Conservation (phyloP, 2,888 invertebrate species). For the Cantharis flavilabris region DNA sequence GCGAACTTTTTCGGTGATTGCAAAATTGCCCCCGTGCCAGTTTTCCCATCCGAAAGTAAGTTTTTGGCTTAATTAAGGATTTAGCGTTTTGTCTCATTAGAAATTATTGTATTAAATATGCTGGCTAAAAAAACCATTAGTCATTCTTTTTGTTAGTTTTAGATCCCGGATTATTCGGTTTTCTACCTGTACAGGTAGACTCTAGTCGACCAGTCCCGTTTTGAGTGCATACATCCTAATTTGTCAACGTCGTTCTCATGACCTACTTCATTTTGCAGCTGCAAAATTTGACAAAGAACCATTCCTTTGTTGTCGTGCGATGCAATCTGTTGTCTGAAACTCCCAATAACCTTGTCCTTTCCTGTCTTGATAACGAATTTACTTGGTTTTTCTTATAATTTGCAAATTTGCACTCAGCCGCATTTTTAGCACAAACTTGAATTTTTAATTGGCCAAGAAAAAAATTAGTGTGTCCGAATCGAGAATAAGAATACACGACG, state of each 20-base stretch:
- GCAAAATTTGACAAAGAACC: conserved; percentile 33
- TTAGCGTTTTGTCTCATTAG: background rate
- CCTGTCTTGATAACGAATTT: background rate
- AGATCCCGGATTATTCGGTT: conserved; percentile 24
- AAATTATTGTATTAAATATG: conserved; percentile 19
- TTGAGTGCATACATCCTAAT: conserved; percentile 18
- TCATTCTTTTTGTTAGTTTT: conserved; percentile 34
- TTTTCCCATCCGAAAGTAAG: background rate
- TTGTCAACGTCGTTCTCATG: conserved; percentile 26
- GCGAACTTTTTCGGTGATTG: conserved; percentile 2
- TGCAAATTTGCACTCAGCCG: background rate
- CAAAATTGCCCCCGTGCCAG: background rate
- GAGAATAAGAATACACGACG: background rate
- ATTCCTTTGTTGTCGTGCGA: conserved; percentile 1
- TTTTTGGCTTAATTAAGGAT: background rate
- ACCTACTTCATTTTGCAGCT: conserved; percentile 36
- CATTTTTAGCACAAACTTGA: background rate
- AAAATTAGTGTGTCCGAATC: background rate
- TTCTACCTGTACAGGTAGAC: conserved; percentile 40
- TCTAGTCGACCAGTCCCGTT: conserved; percentile 25
- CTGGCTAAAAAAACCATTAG: conserved; percentile 35
- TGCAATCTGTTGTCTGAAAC: background rate
- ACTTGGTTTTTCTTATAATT: background rate
- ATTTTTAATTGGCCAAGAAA: background rate
- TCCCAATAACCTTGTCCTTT: background rate